Percentiles rank a stretch among this genome's conserved stretches.
Conservation (phyloP, 2,113 vertebrate genomes). For the Falcunculus frontatus region DNA sequence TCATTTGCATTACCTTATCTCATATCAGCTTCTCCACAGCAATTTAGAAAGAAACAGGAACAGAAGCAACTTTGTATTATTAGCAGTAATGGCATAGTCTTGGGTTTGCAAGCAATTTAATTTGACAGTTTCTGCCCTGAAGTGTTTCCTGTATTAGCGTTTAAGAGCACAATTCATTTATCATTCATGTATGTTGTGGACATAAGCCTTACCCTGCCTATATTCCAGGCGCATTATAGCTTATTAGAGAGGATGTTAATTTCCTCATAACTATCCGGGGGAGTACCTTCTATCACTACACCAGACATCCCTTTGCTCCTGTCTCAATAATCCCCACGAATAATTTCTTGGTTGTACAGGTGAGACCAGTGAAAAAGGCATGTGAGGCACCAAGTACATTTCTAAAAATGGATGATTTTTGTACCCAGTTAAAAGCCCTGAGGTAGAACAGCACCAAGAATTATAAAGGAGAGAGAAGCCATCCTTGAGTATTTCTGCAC, state of each 20-base stretch:
- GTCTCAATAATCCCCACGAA: neutral
- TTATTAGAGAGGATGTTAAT: neutral
- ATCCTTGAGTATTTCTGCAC: neutral
- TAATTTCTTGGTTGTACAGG: neutral
- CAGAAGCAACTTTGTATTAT: neutral
- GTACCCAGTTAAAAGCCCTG: neutral
- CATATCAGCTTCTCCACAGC: neutral
- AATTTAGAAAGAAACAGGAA: neutral
- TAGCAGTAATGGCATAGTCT: neutral
- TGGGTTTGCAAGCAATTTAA: neutral
- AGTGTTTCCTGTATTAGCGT: neutral
- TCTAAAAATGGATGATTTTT: neutral
- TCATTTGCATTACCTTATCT: constrained; percentile 38
- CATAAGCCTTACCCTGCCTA: neutral
- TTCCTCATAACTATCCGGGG: neutral
- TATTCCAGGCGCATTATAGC: neutral
- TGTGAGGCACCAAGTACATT: neutral
- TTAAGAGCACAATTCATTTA: neutral
- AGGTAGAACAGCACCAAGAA: neutral
- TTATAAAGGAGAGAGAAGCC: neutral
- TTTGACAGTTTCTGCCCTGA: neutral
- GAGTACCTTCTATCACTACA: neutral
- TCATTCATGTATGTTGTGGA: neutral
- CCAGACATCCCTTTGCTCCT: neutral
- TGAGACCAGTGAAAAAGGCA: neutral